Evolutionary conservation across 2,113 vertebrate genomes (phyloP), one percentile per base, ranked within the genome.

Genomic region (Lophochroa leadbeateri): DNA sequence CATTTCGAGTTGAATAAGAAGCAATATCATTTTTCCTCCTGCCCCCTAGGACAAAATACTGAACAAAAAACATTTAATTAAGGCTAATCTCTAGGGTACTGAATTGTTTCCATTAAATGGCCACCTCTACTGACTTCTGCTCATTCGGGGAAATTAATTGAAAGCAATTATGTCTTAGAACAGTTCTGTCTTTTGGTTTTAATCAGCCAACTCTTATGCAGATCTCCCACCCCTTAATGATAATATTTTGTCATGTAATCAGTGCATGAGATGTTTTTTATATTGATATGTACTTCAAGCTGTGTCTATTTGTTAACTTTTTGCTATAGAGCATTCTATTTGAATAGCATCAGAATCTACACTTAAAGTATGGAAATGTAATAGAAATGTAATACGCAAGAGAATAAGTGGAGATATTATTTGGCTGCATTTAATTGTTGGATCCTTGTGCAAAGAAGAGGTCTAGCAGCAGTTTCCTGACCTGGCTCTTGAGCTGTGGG

Each of bases 121-220:
- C 64, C 92, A 92, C 72, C 49, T 92, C 88, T 78, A 37, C 70
- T 96, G 83, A 89, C 83, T 97, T 94, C 74, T 70, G 39, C 58
- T 91, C 71, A 92, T 93, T 95, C 94, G 46, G 39, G 44, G 58
- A 96, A 85, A 96, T 93, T 96, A 96, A 95, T 87, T 95, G 88
- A 96, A 97, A 91, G 44, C 79, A 95, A 89, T 94, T 97, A 92
- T 25, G 20, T 75, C 44, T 91, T 91, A 74, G 43, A 94, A 93
- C 24, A 70, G 17, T 74, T 97, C 71, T 65, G 50, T 75, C 50
- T 88, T 89, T 88, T 93, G 61, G 8, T 81, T 91, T 95, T 92
- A 94, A 96, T 94, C 82, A 72, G 70, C 82, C 7, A 5, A 35
- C 68, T 88, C 75, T 49, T 84, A 44, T 92, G 74, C n/a, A 63